These are phyloP conservation scores for Tetranychus truncatus DNA, from an alignment of 2,888 invertebrate genomes.

Conservation along the genomic window DNA sequence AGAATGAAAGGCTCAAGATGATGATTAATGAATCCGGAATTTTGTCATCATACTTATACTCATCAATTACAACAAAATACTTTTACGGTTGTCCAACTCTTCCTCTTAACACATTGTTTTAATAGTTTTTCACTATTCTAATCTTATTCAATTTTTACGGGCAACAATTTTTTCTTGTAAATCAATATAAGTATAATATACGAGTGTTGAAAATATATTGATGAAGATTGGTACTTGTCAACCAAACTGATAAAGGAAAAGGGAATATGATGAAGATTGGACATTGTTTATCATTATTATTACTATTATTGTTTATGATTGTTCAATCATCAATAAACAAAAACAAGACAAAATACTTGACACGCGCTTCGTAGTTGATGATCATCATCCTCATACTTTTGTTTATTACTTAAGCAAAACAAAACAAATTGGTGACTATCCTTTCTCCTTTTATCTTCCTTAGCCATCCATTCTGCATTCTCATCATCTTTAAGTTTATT, in stretches of 20 bases:
- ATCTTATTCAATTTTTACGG: background rate
- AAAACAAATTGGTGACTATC: background rate
- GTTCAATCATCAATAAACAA: background rate
- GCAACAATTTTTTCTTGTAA: too few relatives aligned
- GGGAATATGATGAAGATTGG: background rate
- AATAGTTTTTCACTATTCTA: background rate
- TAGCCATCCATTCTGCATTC: background rate
- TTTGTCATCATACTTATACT: background rate
- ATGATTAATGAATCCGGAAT: background rate
- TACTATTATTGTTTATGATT: background rate
- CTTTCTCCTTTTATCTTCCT: background rate
- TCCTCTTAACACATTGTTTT: slow-evolving; percentile 1
- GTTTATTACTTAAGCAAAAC: background rate
- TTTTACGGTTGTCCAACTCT: background rate
- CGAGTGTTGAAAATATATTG: background rate
- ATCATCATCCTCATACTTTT: background rate
- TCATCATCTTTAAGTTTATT: background rate
- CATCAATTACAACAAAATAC: too few relatives aligned
- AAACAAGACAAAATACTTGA: background rate
- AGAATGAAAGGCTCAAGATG: too few relatives aligned
- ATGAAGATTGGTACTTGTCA: background rate
- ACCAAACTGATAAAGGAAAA: too few relatives aligned
- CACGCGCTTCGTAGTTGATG: background rate
- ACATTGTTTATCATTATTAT: background rate
- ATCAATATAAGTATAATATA: too few relatives aligned